phyloP scores from a whole-genome alignment of 2,113 vertebrate genomes.

The Pseudois nayaur region DNA sequence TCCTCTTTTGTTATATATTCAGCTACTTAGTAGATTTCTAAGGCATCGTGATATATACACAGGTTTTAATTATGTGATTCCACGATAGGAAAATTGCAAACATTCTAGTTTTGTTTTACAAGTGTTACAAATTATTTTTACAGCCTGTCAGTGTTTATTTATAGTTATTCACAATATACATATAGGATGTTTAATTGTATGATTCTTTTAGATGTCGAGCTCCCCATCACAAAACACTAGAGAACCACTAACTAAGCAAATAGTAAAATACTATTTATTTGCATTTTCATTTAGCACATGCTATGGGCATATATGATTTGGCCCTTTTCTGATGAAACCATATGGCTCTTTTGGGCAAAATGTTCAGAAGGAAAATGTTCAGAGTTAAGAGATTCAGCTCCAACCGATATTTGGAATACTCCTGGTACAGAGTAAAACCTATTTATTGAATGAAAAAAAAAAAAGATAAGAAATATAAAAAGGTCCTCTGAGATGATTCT shows the following conservation, averaged over 20 bases:
- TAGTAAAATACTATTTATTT: neutral
- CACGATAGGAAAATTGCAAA: neutral
- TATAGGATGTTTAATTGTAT: neutral
- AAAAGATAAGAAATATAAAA: neutral
- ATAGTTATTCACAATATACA: neutral
- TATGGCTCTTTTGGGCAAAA: neutral
- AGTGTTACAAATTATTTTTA: neutral
- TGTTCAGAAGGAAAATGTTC: neutral
- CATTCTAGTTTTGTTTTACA: neutral
- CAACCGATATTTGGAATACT: neutral
- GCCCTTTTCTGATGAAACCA: neutral
- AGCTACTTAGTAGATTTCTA: neutral
- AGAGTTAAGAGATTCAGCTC: neutral
- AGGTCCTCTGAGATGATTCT: neutral
- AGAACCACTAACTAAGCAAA: neutral
- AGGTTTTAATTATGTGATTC: neutral
- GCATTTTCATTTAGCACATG: neutral
- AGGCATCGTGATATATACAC: neutral
- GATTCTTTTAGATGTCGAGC: neutral
- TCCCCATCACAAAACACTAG: neutral
- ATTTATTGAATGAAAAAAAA: neutral
- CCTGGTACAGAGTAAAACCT: neutral
- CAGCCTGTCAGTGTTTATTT: neutral
- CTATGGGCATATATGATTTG: neutral
- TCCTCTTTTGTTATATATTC: neutral